Percentiles rank a stretch among this genome's conserved stretches.
Evolutionary conservation across 2,797 vertebrate genomes (phyloP).

Genomic region (Chanos chanos): DNA sequence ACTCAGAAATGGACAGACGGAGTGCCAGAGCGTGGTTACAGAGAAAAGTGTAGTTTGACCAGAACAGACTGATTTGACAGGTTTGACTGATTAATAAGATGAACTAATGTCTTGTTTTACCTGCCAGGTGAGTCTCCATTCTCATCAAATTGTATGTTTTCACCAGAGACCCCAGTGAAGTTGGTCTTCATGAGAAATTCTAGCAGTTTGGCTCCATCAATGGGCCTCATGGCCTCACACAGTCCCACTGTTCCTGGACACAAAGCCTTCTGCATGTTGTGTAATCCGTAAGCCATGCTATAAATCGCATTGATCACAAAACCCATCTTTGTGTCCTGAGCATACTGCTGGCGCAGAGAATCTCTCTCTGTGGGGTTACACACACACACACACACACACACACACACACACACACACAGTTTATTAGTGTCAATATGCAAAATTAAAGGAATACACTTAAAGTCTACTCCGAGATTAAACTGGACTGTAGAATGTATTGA

Average conservation of each 20-base stretch:
- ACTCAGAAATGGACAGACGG: no score
- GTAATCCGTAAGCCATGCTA: constrained; percentile 94
- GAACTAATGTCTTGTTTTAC: constrained; percentile 58
- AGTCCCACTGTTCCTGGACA: constrained; percentile 89
- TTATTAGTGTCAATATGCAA: background rate
- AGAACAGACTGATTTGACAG: no score
- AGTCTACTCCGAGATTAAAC: no score
- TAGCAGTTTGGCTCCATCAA: constrained; percentile 89
- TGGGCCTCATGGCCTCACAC: constrained; percentile 93
- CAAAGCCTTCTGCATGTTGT: constrained; percentile 88
- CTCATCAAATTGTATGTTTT: constrained; percentile 91
- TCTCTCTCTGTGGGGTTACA: constrained; percentile 63
- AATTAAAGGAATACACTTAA: no score
- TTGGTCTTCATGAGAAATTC: constrained; percentile 97
- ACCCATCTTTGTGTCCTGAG: constrained; percentile 99
- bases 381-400: background rate
- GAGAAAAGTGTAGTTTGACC: no score
- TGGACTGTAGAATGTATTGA: no score
- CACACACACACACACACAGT: background rate
- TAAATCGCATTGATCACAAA: constrained; percentile 99
- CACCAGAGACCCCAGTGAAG: constrained; percentile 92
- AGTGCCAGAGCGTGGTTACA: no score
- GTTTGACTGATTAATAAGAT: background rate
- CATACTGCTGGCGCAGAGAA: constrained; percentile 87
- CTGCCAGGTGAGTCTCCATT: constrained; percentile 97